These are phyloP conservation scores for Stictonetta naevosa DNA, from an alignment of 2,113 vertebrate species.

Conservation along the genomic window DNA sequence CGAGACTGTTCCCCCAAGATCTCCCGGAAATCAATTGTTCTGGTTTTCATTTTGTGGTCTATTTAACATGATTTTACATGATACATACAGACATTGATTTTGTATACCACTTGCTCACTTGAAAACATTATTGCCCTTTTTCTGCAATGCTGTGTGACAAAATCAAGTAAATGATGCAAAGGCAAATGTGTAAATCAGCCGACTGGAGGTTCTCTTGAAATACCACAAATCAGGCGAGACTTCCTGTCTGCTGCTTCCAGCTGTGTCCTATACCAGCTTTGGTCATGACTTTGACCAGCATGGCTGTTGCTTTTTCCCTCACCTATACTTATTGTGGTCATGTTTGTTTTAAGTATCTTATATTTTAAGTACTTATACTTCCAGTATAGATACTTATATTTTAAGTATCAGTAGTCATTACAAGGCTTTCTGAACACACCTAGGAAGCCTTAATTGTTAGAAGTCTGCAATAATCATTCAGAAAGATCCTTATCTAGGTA, in stretches of 20 bases:
- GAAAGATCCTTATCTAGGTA: not conserved
- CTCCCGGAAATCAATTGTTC: not conserved
- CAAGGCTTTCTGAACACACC: not conserved
- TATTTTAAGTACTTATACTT: no score
- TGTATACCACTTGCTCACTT: not conserved
- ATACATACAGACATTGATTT: not conserved
- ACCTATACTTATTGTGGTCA: not conserved
- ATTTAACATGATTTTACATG: not conserved
- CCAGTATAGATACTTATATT: no score
- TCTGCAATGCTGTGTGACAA: fast-evolving
- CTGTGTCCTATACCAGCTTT: not conserved
- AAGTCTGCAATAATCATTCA: not conserved
- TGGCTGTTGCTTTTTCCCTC: not conserved
- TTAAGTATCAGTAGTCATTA: not conserved
- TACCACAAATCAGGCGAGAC: not conserved
- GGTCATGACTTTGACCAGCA: not conserved
- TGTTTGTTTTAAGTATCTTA: no score
- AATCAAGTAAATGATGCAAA: not conserved
- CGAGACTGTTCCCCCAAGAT: not conserved
- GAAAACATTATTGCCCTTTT: not conserved
- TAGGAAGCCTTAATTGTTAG: not conserved
- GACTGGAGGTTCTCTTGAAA: not conserved
- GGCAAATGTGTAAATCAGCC: not conserved
- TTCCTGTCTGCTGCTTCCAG: not conserved
- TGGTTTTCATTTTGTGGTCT: not conserved